phyloP scores from a whole-genome alignment of 2,113 vertebrate species.

The Colossoma macropomum region DNA sequence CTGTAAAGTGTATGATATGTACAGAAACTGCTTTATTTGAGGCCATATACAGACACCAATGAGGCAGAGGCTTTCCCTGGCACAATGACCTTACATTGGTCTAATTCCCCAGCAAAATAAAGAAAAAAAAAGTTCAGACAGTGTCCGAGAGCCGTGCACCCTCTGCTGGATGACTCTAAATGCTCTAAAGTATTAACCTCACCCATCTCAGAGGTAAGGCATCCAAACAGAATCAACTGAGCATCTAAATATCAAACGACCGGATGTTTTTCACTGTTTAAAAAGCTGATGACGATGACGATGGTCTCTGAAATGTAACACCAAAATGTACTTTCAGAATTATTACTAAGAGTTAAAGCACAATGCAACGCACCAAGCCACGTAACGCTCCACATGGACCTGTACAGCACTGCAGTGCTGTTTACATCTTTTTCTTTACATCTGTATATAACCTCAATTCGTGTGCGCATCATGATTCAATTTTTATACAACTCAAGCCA shows the following conservation, averaged over 20 bases:
- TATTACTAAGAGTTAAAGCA: background rate
- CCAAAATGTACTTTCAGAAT: background rate
- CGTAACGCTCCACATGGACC: background rate
- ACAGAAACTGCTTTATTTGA: slow-evolving; percentile 39
- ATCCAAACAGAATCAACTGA: background rate
- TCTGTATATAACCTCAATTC: slow-evolving; percentile 58
- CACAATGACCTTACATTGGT: background rate
- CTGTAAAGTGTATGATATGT: background rate
- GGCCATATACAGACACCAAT: slow-evolving; percentile 23
- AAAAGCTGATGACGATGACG: background rate
- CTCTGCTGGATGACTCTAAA: slow-evolving; percentile 23
- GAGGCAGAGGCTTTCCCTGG: background rate
- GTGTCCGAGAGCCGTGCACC: background rate
- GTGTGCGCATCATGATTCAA: slow-evolving; percentile 51
- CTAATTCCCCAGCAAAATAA: background rate
- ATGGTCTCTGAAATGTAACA: background rate
- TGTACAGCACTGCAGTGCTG: slow-evolving; percentile 27
- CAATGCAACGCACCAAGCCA: background rate
- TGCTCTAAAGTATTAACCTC: background rate
- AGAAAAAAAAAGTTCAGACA: slow-evolving; percentile 15
- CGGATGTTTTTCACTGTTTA: background rate
- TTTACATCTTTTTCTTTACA: background rate
- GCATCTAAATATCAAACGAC: too few relatives aligned
- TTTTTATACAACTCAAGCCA: slow-evolving; percentile 52
- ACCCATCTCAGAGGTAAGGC: background rate